Evolutionary conservation across 2,888 invertebrate genomes (phyloP).

Genomic region (Himalopsyche japonica): DNA sequence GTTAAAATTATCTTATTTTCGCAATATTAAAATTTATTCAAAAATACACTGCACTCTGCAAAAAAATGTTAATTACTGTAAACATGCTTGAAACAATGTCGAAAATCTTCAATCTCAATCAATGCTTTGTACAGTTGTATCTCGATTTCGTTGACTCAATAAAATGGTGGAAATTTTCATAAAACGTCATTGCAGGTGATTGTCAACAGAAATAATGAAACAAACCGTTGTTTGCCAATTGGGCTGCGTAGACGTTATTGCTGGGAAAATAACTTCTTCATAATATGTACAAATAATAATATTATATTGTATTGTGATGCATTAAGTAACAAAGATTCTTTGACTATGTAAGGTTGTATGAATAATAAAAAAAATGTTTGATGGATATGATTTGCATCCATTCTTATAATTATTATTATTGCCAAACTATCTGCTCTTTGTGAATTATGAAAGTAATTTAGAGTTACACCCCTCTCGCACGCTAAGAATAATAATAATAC

Average conservation of each 20-base stretch:
- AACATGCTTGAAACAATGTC: too few species aligned
- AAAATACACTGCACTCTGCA: too few species aligned
- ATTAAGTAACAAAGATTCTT: background rate
- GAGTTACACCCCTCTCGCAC: background rate
- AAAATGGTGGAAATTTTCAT: background rate
- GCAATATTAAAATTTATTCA: too few species aligned
- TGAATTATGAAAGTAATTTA: background rate
- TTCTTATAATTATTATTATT: background rate
- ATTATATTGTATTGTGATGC: background rate
- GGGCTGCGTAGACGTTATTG: background rate
- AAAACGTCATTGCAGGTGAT: background rate
- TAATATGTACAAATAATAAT: background rate
- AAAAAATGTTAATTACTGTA: too few species aligned
- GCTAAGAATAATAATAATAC: background rate
- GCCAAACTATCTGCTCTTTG: background rate
- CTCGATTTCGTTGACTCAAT: too few species aligned
- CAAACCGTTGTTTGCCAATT: background rate
- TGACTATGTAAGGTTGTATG: background rate
- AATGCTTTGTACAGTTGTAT: too few species aligned
- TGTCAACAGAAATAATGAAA: background rate
- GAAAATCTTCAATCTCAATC: too few species aligned
- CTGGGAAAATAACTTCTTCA: background rate
- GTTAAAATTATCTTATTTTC: too few species aligned
- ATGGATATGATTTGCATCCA: background rate
- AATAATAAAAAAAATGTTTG: background rate